Base-by-base conservation (phyloP, 2,888 invertebrate genomes). In the Tethea ocularis region DNA sequence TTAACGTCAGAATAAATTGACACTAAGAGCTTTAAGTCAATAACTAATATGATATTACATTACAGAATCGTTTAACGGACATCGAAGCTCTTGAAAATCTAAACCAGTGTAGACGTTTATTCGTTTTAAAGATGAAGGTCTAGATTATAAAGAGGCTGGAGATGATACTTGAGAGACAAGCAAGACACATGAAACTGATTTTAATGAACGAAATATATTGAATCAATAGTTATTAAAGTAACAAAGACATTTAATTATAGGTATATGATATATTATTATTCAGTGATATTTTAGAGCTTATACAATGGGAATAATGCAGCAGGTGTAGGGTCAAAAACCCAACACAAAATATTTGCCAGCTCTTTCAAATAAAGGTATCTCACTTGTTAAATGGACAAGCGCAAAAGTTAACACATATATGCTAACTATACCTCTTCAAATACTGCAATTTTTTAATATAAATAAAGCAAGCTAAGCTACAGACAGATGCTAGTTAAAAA, bases 401-500 rank as follows among this genome's bases (percentile, higher is more conserved):
- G 17, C 41, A 41, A 7, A 15, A 41, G 17, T 41, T 41, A 41
- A 17, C 41, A 17, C 17, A n/a, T 41, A 41, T 15, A 41, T 41
- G 17, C n/a, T 41, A 41, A 17, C 7, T 7, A 41, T 7, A 41
- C 7, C 41, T 15, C 17, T 13, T n/a, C 17, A 2, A 5, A 41
- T n/a, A 17, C 41, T 41, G 41, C n/a, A 41, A 41, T 15, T 2
- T 2, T 2, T 4, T 5, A 4, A 17, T 20, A 3, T 13, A 20
- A 46, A 20, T 46, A 20, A 29, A 51, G 13, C 13, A 57, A 38
- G 33, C 2, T 13, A 33, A 33, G 46, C 56, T 46, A 46, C 46
- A 56, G 68, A 69, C 67, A 61, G 41, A 33, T 38, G 38, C n/a
- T 53, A 36, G 51, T 53, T 46, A 22, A 64, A 75, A 72, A 76